These are phyloP conservation scores for Eulemur albifrons DNA, from an alignment of 2,797 vertebrate species.

Conservation along the genomic window DNA sequence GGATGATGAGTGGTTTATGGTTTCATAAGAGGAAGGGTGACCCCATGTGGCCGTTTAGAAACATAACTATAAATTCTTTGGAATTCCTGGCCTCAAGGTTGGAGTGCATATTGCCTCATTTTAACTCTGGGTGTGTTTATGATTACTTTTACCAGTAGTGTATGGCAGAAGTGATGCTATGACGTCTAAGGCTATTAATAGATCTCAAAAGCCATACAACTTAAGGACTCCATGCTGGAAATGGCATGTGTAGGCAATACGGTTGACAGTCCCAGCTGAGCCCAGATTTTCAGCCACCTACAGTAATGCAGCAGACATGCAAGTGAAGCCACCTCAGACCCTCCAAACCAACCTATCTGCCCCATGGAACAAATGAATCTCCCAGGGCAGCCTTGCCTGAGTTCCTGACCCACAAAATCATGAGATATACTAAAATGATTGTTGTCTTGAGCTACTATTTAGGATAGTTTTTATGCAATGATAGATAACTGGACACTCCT, in stretches of 20 bases:
- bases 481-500: neutral
- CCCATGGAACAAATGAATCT: neutral
- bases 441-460: neutral
- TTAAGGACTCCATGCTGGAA: neutral
- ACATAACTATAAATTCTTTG: neutral
- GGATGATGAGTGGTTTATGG: neutral
- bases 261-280: neutral
- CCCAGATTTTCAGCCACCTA: neutral
- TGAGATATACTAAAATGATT: neutral
- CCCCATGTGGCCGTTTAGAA: slow-evolving; percentile 54
- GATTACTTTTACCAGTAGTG: neutral
- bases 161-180: neutral
- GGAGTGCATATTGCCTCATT: neutral
- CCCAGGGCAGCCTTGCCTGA: neutral
- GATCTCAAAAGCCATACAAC: neutral
- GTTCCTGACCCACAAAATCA: neutral
- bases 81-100: neutral
- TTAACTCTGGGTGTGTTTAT: neutral
- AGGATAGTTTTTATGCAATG: neutral
- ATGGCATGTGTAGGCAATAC: fast-evolving
- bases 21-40: slow-evolving; percentile 44
- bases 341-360: neutral
- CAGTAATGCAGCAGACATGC: neutral
- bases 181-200: neutral
- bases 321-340: neutral